These are phyloP conservation scores for Drosophila takahashii DNA, from an alignment of 1,140 invertebrate genomes.

Conservation along the genomic window DNA sequence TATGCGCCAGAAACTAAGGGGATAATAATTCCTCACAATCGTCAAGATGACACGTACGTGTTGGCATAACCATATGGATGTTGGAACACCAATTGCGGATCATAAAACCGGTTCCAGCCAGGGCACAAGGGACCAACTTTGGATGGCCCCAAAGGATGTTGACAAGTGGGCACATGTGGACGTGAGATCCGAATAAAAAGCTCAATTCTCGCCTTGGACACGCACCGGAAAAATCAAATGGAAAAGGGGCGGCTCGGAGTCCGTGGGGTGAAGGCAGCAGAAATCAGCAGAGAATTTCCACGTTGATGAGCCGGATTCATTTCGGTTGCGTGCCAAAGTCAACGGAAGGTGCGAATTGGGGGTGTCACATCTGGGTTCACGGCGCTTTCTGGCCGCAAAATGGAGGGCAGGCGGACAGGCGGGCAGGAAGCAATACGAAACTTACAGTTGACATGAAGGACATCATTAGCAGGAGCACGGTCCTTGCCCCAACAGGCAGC, in stretches of 20 bases:
- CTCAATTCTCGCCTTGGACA: conserved; percentile 46
- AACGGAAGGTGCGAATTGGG: conserved; percentile 44
- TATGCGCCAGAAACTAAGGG: neutral
- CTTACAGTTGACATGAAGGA: conserved; percentile 49
- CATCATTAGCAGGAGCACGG: conserved; percentile 56
- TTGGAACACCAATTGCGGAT: conserved; percentile 28
- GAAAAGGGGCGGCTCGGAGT: neutral
- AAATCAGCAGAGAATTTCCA: conserved; percentile 51
- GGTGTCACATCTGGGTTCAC: conserved; percentile 7
- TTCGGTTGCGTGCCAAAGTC: conserved; percentile 53
- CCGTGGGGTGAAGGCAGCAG: neutral
- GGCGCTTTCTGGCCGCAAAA: neutral
- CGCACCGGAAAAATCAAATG: conserved; percentile 19
- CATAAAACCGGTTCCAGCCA: conserved; percentile 25
- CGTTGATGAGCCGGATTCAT: conserved; percentile 65
- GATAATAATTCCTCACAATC: neutral
- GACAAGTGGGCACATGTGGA: conserved; percentile 30
- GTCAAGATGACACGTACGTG: conserved; percentile 27
- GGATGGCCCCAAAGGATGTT: conserved; percentile 11
- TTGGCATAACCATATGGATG: conserved; percentile 26
- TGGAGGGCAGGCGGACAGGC: conserved; percentile 1
- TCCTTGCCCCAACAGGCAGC: conserved; percentile 37
- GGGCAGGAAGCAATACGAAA: conserved; percentile 38
- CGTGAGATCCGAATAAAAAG: conserved; percentile 35
- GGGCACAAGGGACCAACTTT: conserved; percentile 3